Evolutionary conservation across 2,888 invertebrate genomes (phyloP), one percentile per base, ranked within the genome.

Genomic region (Trachelus stipa): DNA sequence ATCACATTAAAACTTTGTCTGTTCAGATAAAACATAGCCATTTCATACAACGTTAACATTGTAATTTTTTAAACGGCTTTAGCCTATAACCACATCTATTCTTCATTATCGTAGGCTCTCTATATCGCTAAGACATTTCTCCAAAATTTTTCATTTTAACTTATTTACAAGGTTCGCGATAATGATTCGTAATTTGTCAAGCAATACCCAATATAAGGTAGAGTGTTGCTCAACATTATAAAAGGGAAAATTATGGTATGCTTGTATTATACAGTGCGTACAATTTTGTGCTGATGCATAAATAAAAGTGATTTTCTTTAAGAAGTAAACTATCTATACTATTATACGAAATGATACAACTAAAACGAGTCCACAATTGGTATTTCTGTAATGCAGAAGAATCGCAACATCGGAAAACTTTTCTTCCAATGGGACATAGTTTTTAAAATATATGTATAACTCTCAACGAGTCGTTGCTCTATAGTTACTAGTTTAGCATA

Each of bases 21-120:
- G 84, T 87, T 88, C 82, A 86, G 87, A 83, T 87, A 86, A 88
- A 88, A 89, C 86, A 87, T 88, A 87, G 84, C 82, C 86, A 85
- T 84, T 85, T 85, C 86, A 82, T 79, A 79, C 81, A 84, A 12
- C 33, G 15, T 71, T 30, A 23, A 15, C 56, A 56, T 56, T 56
- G 56, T 9, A 23, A 56, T 56, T 23, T 56, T 23, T 56, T 23
- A 23, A 56, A 56, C 2, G 56, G 56, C 56, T 56, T 56, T 56
- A 56, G 56, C 56, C 56, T 56, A 56, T 9, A 56, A 56, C 56
- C 56, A 56, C 56, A 56, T 56, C 23, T 23, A 56, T 56, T 56
- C 56, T 56, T 23, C 56, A 9, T 56, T 56, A 56, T 56, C 56
- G 23, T 56, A 56, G 56, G 9, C 23, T 56, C 23, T 15, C 23